phyloP scores from a whole-genome alignment of 2,888 invertebrate species.

The Bugulina stolonifera region DNA sequence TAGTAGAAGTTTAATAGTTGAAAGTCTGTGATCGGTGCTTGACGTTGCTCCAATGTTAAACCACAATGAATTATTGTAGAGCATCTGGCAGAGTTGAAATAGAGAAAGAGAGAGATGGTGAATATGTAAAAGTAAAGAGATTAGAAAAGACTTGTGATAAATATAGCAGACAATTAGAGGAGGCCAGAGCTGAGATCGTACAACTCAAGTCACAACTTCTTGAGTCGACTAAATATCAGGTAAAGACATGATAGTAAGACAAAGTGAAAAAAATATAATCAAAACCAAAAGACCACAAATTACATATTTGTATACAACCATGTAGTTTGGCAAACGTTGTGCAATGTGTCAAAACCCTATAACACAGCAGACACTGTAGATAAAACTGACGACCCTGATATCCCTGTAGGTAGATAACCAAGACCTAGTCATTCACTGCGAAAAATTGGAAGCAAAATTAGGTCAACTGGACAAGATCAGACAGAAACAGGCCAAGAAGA shows the following conservation, averaged over 20 bases:
- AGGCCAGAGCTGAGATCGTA: slow-evolving; percentile 73
- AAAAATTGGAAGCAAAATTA: slow-evolving; percentile 42
- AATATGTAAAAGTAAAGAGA: slow-evolving; percentile 56
- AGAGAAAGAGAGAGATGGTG: slow-evolving; percentile 44
- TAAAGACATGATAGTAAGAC: too few relatives aligned
- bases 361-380: too few relatives aligned
- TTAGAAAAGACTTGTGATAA: slow-evolving; percentile 77
- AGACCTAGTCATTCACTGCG: slow-evolving; percentile 48
- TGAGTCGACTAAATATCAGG: slow-evolving; percentile 46
- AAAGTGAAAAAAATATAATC: too few relatives aligned
- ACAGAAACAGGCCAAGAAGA: slow-evolving; percentile 49
- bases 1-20: too few relatives aligned
- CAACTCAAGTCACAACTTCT: slow-evolving; percentile 67
- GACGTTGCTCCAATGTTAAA: too few relatives aligned
- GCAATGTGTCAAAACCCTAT: too few relatives aligned
- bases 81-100: slow-evolving; percentile 42
- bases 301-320: too few relatives aligned
- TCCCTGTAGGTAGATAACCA: slow-evolving; percentile 26
- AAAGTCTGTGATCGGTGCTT: too few relatives aligned
- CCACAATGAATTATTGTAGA: too few relatives aligned
- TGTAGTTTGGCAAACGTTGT: too few relatives aligned
- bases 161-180: slow-evolving; percentile 70
- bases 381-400: too few relatives aligned
- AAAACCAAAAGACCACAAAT: too few relatives aligned
- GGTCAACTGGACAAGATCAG: slow-evolving; percentile 48